Evolutionary conservation across 2,797 vertebrate genomes (phyloP).

Genomic region (Sebastes nivosus): DNA sequence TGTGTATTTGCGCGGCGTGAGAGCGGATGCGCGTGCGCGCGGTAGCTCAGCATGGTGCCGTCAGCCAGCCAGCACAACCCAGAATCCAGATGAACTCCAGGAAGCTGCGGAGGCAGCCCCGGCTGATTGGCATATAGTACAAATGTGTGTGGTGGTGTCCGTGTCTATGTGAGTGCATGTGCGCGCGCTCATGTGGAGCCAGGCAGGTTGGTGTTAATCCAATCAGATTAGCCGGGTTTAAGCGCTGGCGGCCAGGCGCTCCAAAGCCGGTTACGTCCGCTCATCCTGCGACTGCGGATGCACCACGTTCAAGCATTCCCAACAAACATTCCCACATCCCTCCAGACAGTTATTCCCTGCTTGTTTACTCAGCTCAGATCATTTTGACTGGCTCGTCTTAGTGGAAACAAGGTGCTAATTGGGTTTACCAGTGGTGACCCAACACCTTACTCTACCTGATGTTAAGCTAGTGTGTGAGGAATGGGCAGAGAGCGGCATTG

Average conservation of each 20-base stretch:
- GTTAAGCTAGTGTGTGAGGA: not conserved
- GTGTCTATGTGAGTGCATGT: not conserved
- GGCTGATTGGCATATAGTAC: conserved; percentile 50
- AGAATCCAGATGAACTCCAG: conserved; percentile 68
- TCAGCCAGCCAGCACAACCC: conserved; percentile 52
- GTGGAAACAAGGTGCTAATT: conserved; percentile 14
- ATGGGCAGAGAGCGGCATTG: not conserved
- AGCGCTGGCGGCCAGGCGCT: conserved; percentile 67
- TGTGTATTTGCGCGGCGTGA: conserved; percentile 10
- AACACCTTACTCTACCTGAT: conserved; percentile 1
- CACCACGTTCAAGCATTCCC: conserved; percentile 50
- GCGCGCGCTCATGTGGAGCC: conserved; percentile 46
- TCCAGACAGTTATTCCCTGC: conserved; percentile 40
- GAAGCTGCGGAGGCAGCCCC: conserved; percentile 47
- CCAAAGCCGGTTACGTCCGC: conserved; percentile 78
- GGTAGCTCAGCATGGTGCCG: conserved; percentile 59
- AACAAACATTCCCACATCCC: conserved; percentile 51
- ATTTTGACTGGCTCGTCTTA: conserved; percentile 7
- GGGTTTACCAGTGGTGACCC: conserved; percentile 17
- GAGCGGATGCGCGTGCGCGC: conserved; percentile 49
- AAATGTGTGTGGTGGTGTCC: not conserved
- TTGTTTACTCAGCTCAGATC: conserved; percentile 27
- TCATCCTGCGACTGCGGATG: conserved; percentile 59
- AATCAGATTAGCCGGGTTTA: conserved; percentile 85
- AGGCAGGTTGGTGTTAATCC: conserved; percentile 83